phyloP scores from a whole-genome alignment of 2,888 invertebrate species.

The Drosophila algonquin region DNA sequence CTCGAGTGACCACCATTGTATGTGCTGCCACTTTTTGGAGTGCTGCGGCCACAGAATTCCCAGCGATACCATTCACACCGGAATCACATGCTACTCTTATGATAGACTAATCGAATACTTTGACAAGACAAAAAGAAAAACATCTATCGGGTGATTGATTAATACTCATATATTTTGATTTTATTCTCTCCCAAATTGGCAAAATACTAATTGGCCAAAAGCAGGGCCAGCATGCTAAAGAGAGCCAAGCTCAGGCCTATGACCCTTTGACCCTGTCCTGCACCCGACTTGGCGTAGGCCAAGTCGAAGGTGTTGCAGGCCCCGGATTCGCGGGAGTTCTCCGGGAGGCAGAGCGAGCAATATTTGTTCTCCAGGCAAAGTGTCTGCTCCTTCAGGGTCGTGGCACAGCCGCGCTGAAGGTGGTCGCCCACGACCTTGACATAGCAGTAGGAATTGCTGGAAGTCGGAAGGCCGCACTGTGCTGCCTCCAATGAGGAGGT shows the following conservation, averaged over 20 bases:
- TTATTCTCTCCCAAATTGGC: not conserved
- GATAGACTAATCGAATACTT: slow-evolving; percentile 3
- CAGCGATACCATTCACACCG: not conserved
- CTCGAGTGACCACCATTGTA: not conserved
- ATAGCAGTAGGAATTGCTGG: slow-evolving; percentile 81
- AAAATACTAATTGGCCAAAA: slow-evolving; percentile 30
- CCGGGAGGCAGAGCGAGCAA: slow-evolving; percentile 77
- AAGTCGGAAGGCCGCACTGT: slow-evolving; percentile 74
- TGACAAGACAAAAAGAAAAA: slow-evolving; percentile 25
- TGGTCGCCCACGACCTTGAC: slow-evolving; percentile 47
- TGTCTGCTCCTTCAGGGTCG: slow-evolving; percentile 69
- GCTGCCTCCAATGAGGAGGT: slow-evolving; percentile 41
- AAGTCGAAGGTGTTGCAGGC: slow-evolving; percentile 76
- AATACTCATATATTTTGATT: slow-evolving; percentile 20
- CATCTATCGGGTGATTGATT: not conserved
- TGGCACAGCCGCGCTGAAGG: slow-evolving; percentile 76
- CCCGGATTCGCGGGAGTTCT: slow-evolving; percentile 38
- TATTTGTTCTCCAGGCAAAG: slow-evolving; percentile 61
- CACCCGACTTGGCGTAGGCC: slow-evolving; percentile 34
- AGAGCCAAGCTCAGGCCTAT: slow-evolving; percentile 42
- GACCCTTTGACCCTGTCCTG: slow-evolving; percentile 18
- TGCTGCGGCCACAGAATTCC: slow-evolving; percentile 5
- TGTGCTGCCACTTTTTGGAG: not conserved
- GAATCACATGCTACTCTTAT: slow-evolving; percentile 13
- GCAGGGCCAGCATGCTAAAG: slow-evolving; percentile 42